phyloP scores from a whole-genome alignment of 2,797 vertebrate genomes.

The Dipus sagitta region DNA sequence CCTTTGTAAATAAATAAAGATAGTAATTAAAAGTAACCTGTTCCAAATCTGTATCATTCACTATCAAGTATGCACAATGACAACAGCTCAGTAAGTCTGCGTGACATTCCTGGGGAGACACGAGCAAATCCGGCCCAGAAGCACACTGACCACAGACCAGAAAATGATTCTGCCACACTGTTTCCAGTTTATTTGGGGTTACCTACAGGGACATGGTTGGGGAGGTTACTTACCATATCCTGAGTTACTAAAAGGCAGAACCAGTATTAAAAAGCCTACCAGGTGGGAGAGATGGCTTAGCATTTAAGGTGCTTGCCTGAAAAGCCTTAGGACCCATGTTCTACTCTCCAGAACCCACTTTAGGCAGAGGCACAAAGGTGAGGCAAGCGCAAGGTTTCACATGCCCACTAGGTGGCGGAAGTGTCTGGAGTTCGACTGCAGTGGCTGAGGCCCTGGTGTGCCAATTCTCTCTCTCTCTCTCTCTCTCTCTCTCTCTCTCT shows the following conservation, averaged over 20 bases:
- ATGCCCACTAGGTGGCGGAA: too few species aligned
- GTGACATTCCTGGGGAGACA: neutral
- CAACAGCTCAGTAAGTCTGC: neutral
- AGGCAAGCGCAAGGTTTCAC: too few species aligned
- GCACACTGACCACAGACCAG: neutral
- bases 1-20: too few species aligned
- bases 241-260: neutral
- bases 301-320: too few species aligned
- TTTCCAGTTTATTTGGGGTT: neutral
- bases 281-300: too few species aligned
- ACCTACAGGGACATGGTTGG: neutral
- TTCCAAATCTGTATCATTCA: neutral
- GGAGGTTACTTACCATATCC: neutral
- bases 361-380: too few species aligned
- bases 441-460: too few species aligned
- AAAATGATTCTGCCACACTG: neutral
- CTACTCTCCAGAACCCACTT: too few species aligned
- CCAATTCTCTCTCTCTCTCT: too few species aligned
- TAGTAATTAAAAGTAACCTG: neutral
- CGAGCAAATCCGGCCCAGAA: neutral
- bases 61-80: neutral
- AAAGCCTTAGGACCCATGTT: too few species aligned
- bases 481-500: too few species aligned
- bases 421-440: too few species aligned
- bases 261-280: neutral